phyloP scores from a whole-genome alignment of 2,797 vertebrate genomes.

The Pseudochirops corinnae region DNA sequence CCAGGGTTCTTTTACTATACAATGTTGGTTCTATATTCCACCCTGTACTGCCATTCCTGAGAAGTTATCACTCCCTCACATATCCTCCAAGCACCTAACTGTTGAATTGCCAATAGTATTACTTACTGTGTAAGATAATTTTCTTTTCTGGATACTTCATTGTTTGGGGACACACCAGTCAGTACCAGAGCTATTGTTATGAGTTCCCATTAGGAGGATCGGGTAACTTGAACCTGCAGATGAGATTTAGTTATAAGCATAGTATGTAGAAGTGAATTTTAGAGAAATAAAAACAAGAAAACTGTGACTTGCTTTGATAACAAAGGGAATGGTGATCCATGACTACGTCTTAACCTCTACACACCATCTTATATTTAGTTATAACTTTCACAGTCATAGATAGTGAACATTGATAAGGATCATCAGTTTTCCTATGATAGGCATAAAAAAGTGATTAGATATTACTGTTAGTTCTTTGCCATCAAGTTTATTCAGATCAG shows the following conservation, averaged over 20 bases:
- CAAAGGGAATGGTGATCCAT: background rate
- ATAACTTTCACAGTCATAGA: background rate
- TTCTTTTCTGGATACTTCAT: background rate
- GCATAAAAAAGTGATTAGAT: background rate
- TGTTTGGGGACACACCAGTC: background rate
- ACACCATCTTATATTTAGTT: background rate
- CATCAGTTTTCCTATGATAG: background rate
- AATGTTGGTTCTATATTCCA: background rate
- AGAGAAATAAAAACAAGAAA: background rate
- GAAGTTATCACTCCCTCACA: background rate
- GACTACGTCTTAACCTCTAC: background rate
- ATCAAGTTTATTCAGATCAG: constrained; percentile 39
- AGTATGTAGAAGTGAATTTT: background rate
- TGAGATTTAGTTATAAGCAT: background rate
- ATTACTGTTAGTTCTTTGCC: constrained; percentile 50
- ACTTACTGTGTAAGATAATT: background rate
- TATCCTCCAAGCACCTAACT: background rate
- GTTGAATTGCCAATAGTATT: background rate
- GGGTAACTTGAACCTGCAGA: background rate
- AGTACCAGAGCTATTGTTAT: background rate
- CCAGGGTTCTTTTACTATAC: background rate
- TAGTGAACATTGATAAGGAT: background rate
- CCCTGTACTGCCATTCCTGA: background rate
- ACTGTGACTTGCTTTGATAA: background rate
- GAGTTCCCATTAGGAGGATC: background rate